Evolutionary conservation across 1,140 invertebrate species (phyloP), one percentile per base, ranked within the genome.

Genomic region (Pinna nobilis): DNA sequence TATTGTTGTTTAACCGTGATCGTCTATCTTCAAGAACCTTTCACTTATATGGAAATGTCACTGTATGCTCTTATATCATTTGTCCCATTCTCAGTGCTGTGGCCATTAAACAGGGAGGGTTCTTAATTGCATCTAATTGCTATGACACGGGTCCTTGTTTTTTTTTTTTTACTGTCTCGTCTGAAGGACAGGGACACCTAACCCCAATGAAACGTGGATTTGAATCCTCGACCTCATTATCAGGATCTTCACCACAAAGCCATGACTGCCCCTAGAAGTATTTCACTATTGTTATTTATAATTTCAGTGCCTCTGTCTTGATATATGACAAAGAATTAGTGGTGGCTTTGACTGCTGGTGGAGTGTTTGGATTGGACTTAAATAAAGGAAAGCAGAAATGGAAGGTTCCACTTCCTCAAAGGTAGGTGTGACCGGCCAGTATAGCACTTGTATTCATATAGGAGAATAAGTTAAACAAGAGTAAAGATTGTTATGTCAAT

Each of bases 341-440:
- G 51, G 50, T 82, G 35, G 78, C 74, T 3, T 20, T 80, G 39
- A 78, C 82, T 64, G 63, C 79, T 6, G 64, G 65, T 44, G 66
- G 67, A 25, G 47, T 84, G 2, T 73, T 76, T 72, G 76, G 70
- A 28, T 37, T 83, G 30, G 73, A 78, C 30, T 37, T 72, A 9
- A 69, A 69, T 18, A 80, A 82, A 64, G 83, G 83, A 11, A 76
- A 53, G 41, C 63, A 76, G 47, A 70, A 77, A n/a, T 86, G 84
- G 84, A 61, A 80, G 5, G 66, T 81, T 11, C 60, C 77, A 33
- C 70, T 86, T n/a, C 79, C 83, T 15, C 78, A 84, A 66, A 83
- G 82, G 84, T 86, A 73, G 30, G 28, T 18, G 47, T 33, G 23
- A 32, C 25, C 15, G 7, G 11, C 9, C 5, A 37, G 32, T 51